Evolutionary conservation across 2,888 invertebrate species (phyloP).

Genomic region (Leptopilina myrica): DNA sequence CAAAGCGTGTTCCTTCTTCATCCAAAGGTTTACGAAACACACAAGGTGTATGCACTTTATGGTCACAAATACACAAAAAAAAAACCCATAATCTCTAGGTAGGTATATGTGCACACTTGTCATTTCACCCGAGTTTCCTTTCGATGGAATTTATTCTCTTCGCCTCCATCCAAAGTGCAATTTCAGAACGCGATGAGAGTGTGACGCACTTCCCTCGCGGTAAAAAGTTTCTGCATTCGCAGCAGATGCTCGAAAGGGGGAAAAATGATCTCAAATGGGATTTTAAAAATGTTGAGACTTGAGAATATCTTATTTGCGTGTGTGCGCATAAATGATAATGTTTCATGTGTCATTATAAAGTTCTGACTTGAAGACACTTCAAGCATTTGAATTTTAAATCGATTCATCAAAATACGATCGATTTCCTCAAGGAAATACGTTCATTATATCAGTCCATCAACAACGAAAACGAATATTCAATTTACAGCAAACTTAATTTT

Average conservation of each 20-base stretch:
- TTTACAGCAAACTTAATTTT: too few relatives aligned
- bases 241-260: background rate
- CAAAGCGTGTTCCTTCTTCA: background rate
- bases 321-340: too few relatives aligned
- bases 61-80: constrained; percentile 3
- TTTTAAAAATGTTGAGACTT: background rate
- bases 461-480: too few relatives aligned
- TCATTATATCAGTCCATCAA: too few relatives aligned
- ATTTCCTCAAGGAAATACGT: too few relatives aligned
- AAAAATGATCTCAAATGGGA: background rate
- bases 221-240: constrained; percentile 11
- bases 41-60: constrained; percentile 16
- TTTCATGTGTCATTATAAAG: too few relatives aligned
- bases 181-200: background rate
- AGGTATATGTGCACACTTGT: background rate
- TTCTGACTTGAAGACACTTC: too few relatives aligned
- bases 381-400: too few relatives aligned
- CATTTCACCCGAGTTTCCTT: constrained; percentile 7
- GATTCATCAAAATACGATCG: too few relatives aligned
- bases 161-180: constrained; percentile 11
- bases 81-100: too few relatives aligned
- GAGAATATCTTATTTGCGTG: too few relatives aligned
- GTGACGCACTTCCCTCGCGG: background rate
- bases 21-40: background rate
- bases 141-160: background rate